phyloP scores from a whole-genome alignment of 2,797 vertebrate genomes.

The Crocidura indochinensis region DNA sequence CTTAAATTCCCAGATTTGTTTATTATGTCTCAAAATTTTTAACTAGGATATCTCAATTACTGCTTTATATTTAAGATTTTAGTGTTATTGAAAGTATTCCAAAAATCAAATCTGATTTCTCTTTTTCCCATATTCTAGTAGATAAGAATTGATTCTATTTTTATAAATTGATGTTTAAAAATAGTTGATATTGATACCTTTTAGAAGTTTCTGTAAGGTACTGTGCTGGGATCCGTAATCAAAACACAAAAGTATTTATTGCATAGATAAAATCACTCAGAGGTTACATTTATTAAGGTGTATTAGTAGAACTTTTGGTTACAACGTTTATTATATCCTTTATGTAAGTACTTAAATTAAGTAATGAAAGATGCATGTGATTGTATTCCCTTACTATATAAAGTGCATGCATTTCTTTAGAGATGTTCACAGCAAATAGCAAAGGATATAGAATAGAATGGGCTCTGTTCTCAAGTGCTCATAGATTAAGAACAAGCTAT shows the following conservation, averaged over 20 bases:
- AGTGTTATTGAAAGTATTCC: neutral
- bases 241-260: neutral
- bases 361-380: neutral
- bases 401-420: neutral
- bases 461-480: neutral
- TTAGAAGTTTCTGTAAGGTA: neutral
- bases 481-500: neutral
- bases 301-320: neutral
- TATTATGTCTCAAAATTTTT: neutral
- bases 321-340: neutral
- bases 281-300: neutral
- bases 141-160: constrained; percentile 1
- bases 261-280: neutral
- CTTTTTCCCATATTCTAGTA: constrained; percentile 5
- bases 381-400: neutral
- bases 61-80: constrained; percentile 46
- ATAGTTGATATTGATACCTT: neutral
- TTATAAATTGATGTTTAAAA: neutral
- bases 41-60: neutral
- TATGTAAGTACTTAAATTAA: constrained; percentile 1
- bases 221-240: neutral
- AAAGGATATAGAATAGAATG: neutral
- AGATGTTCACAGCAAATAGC: neutral
- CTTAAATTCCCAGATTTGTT: no score
- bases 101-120: constrained; percentile 22